A percentile compares a stretch with the other conserved stretches of the same genome.
These are phyloP conservation scores for Abramis brama DNA, from an alignment of 2,113 vertebrate genomes.

Conservation along the genomic window DNA sequence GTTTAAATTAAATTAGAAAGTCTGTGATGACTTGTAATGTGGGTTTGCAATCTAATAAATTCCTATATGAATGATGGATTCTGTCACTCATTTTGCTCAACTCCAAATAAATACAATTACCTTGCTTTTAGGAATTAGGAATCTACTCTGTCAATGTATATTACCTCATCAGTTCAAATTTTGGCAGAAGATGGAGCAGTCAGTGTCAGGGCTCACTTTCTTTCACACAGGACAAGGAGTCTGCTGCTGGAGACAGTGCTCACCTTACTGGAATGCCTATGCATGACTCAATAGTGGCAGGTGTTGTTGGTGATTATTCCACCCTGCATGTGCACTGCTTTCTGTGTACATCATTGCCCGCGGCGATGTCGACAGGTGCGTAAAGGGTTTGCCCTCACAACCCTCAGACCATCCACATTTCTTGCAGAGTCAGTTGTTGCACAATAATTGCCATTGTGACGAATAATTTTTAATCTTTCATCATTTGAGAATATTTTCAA, in stretches of 20 bases:
- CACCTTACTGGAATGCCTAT: not conserved
- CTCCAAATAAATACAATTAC: not conserved
- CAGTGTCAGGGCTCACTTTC: not conserved
- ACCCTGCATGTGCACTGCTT: not conserved
- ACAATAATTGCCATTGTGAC: not conserved
- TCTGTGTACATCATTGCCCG: not conserved
- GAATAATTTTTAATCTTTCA: not conserved
- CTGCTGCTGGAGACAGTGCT: not conserved
- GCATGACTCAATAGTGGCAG: not conserved
- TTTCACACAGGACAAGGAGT: not conserved
- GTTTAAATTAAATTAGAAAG: not conserved
- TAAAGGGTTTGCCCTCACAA: not conserved
- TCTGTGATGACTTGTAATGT: not conserved
- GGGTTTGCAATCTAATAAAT: not conserved
- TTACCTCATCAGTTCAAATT: not conserved
- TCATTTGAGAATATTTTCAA: not conserved
- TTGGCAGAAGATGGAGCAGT: not conserved
- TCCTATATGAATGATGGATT: not conserved
- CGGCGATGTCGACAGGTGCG: not conserved
- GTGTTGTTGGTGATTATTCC: conserved; percentile 18
- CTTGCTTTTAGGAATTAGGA: conserved; percentile 3
- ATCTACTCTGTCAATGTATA: not conserved
- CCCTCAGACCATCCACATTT: not conserved
- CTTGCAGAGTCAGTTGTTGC: not conserved
- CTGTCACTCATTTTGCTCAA: not conserved